Evolutionary conservation across 2,888 invertebrate species (phyloP).

Genomic region (Harpalus rubripes): DNA sequence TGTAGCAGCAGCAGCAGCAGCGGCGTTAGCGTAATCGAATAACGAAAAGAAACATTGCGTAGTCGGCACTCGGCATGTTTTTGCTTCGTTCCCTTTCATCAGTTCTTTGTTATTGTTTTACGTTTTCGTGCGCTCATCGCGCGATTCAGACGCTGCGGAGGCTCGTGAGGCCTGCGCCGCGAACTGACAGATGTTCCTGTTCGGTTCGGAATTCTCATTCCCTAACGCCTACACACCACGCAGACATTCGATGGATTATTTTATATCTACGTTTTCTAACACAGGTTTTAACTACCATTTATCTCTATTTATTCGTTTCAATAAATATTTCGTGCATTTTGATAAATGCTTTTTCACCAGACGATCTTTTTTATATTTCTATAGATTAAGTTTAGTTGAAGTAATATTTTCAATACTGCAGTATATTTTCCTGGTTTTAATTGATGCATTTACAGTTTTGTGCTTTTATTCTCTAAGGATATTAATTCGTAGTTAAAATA

Average conservation of each 20-base stretch:
- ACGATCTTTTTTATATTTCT: background rate
- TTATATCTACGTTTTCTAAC: slow-evolving; percentile 37
- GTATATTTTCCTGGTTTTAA: no score
- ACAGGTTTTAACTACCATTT: slow-evolving; percentile 42
- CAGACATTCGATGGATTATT: slow-evolving; percentile 48
- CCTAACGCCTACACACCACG: no score
- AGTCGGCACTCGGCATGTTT: slow-evolving; percentile 37
- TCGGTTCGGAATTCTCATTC: background rate
- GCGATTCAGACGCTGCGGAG: slow-evolving; percentile 26
- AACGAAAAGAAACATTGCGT: slow-evolving; percentile 50
- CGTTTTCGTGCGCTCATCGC: slow-evolving; percentile 33
- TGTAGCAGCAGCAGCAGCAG: slow-evolving; percentile 6
- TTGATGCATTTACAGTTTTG: no score
- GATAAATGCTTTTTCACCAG: slow-evolving; percentile 7
- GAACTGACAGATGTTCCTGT: slow-evolving; percentile 50
- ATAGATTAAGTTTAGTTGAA: background rate
- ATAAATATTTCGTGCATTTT: slow-evolving; percentile 42
- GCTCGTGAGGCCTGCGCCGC: slow-evolving; percentile 21
- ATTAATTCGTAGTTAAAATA: no score
- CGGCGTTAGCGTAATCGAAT: slow-evolving; percentile 26
- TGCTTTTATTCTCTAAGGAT: no score
- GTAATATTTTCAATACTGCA: background rate
- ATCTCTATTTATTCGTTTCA: slow-evolving; percentile 49
- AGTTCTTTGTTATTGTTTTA: slow-evolving; percentile 57
- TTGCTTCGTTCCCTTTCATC: slow-evolving; percentile 41